Evolutionary conservation across 2,113 vertebrate species (phyloP), one percentile per base, ranked within the genome.

Genomic region (Oplegnathus fasciatus): DNA sequence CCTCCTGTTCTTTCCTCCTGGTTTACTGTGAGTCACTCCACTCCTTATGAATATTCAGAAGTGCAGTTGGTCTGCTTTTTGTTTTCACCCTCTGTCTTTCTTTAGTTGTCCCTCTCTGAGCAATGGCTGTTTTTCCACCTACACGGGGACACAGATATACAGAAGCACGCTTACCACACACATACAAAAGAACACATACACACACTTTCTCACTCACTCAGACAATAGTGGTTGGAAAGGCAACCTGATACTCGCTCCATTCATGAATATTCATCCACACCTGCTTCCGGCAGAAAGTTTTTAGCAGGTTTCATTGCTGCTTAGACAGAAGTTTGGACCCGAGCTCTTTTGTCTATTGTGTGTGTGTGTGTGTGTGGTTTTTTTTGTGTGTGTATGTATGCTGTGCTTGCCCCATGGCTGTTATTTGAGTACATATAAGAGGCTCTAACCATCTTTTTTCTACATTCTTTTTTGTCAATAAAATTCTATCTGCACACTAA

Each of bases 201-300:
- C 22, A 24, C 58, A 55, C 50, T 22, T n/a, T 77, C 78, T 66
- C 81, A 71, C 76, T 82, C 72, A 80, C 74, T 78, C 79, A 80
- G 82, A 92, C 86, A 89, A 91, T 84, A 85, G 87, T 72, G 72
- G 72, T 82, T 90, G 71, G 90, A 91, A 89, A 72, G 62, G 78
- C 81, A 89, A 88, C 67, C 66, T 58, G 62, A 88, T 88, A 75
- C 75, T 84, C n/a, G 5, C 37, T 88, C 68, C 75, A 46, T 32
- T 89, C 92, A 95, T 95, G 94, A 95, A 96, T 95, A 95, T 96
- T 95, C 94, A 95, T 90, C 77, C 88, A 90, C 94, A 95, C 93
- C 94, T 95, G 95, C 86, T 93, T 89, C 89, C 71, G 50, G 81
- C 92, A 86, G 75, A 92, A 89, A 91, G 77, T 87, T 95, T 92